Evolutionary conservation across 2,797 vertebrate genomes (phyloP).

Genomic region (Periparus ater): DNA sequence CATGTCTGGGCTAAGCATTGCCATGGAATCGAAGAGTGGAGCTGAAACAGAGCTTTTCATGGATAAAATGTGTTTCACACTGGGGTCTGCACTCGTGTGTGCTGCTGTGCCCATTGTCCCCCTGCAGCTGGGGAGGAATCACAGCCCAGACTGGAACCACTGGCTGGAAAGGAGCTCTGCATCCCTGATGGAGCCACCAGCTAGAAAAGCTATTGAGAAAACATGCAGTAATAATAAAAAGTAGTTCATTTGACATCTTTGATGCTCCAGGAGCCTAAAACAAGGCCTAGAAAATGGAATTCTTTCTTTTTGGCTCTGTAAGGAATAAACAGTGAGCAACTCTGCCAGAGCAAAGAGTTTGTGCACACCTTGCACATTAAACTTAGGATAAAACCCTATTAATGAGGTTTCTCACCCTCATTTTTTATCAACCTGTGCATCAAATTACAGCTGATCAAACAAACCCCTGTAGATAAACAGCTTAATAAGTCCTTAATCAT

Average conservation of each 20-base stretch:
- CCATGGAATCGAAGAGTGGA: background rate
- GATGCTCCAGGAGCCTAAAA: background rate
- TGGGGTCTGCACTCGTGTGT: fast-evolving
- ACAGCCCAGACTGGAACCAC: background rate
- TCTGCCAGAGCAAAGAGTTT: background rate
- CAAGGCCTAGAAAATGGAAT: background rate
- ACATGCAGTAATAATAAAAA: fast-evolving
- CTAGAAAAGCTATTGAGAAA: background rate
- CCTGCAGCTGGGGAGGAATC: background rate
- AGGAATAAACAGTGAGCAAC: background rate
- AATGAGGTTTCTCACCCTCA: background rate
- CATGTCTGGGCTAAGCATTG: background rate
- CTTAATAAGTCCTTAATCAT: background rate
- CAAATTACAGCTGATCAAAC: background rate
- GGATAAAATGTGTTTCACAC: fast-evolving
- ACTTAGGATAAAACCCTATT: too few species aligned
- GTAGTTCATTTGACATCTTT: background rate
- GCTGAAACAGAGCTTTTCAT: background rate
- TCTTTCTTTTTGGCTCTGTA: background rate
- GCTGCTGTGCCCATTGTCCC: too few species aligned
- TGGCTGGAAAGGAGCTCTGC: background rate
- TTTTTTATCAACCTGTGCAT: background rate
- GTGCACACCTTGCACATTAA: background rate
- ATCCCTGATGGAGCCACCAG: background rate
- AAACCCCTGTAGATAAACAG: background rate